phyloP scores from a whole-genome alignment of 1,140 invertebrate genomes.

The Bombus vancouverensis region DNA sequence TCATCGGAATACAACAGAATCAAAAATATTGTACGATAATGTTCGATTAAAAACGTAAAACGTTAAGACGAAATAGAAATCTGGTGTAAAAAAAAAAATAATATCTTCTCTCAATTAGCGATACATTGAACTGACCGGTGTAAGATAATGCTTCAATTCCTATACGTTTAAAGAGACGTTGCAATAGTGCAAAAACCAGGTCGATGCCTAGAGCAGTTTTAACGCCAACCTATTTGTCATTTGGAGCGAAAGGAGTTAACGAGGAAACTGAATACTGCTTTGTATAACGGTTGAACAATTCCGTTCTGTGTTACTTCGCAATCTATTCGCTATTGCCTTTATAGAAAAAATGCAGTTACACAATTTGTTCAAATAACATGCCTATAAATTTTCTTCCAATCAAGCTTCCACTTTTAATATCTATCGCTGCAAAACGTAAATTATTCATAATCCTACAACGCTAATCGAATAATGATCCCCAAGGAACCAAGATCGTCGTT shows the following conservation, averaged over 20 bases:
- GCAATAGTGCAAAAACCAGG: conserved; percentile 26
- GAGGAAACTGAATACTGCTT: conserved; percentile 37
- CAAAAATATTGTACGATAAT: too few relatives aligned
- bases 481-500: too few relatives aligned
- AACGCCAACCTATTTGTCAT: conserved; percentile 38
- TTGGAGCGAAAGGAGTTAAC: conserved; percentile 34
- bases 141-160: conserved; percentile 17
- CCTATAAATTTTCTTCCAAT: not conserved
- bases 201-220: conserved; percentile 34
- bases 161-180: conserved; percentile 23
- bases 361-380: not conserved
- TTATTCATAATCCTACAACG: too few relatives aligned
- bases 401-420: not conserved
- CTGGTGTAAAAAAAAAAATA: too few relatives aligned
- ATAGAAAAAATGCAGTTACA: not conserved
- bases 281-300: conserved; percentile 28
- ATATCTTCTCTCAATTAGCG: not conserved
- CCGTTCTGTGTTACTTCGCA: conserved; percentile 12
- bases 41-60: too few relatives aligned
- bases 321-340: not conserved
- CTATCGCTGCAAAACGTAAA: not conserved
- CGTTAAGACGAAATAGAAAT: not conserved
- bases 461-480: too few relatives aligned
- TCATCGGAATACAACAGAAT: too few relatives aligned
- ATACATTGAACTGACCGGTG: not conserved